phyloP scores from a whole-genome alignment of 2,888 invertebrate genomes.

The Euplagia quadripunctaria region DNA sequence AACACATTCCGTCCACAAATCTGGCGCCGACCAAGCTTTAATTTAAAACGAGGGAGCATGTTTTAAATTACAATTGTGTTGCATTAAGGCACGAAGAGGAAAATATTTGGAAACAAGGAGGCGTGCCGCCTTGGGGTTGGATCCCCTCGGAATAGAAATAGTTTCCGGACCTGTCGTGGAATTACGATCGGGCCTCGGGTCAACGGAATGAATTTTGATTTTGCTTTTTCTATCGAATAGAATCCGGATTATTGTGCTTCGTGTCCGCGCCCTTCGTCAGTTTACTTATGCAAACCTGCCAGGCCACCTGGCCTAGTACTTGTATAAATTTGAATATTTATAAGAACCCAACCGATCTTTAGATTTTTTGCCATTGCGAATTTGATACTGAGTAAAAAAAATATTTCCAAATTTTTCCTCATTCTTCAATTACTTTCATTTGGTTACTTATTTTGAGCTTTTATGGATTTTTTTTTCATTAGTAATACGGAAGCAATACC shows the following conservation, averaged over 20 bases:
- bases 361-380: conserved; percentile 65
- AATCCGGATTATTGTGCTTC: conserved; percentile 69
- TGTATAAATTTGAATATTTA: conserved; percentile 75
- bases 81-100: conserved; percentile 52
- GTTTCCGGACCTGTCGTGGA: conserved; percentile 74
- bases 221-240: conserved; percentile 75
- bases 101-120: conserved; percentile 72
- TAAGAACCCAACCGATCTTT: conserved; percentile 57
- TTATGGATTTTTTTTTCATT: conserved; percentile 50
- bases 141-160: conserved; percentile 82
- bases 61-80: conserved; percentile 70
- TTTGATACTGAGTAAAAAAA: conserved; percentile 59
- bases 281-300: conserved; percentile 73
- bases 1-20: conserved; percentile 70
- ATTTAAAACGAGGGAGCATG: conserved; percentile 61
- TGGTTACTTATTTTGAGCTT: conserved; percentile 41
- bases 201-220: conserved; percentile 84
- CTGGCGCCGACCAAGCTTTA: conserved; percentile 56
- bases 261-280: conserved; percentile 59
- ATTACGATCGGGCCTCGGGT: conserved; percentile 75
- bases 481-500: conserved; percentile 30
- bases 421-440: conserved; percentile 56
- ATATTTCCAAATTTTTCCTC: conserved; percentile 45
- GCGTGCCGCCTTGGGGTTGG: conserved; percentile 66
- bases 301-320: conserved; percentile 61